phyloP scores from a whole-genome alignment of 2,113 vertebrate species.

The Galeopterus variegatus region DNA sequence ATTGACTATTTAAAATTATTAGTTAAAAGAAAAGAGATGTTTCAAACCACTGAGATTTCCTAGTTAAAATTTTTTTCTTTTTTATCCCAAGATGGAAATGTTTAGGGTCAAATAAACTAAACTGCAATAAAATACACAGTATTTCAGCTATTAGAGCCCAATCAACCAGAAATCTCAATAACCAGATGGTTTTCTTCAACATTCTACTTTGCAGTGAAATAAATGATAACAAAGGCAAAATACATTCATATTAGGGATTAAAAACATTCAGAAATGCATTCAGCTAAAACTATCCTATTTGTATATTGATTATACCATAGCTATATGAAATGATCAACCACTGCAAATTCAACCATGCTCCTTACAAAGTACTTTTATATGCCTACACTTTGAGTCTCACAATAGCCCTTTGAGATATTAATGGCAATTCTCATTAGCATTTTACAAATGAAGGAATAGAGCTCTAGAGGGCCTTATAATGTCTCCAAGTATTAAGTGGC shows the following conservation, averaged over 20 bases:
- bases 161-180: slow-evolving; percentile 18
- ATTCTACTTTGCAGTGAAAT: slow-evolving; percentile 26
- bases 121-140: neutral
- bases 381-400: neutral
- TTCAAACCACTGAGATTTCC: neutral
- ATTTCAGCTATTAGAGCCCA: neutral
- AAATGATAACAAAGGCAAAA: slow-evolving; percentile 42
- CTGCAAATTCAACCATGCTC: neutral
- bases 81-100: neutral
- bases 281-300: neutral
- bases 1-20: slow-evolving; percentile 3
- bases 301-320: neutral
- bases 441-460: neutral
- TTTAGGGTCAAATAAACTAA: slow-evolving; percentile 50
- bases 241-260: neutral
- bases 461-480: neutral
- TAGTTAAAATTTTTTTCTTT: neutral
- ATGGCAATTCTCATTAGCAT: neutral
- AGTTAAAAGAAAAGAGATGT: neutral
- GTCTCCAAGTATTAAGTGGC: neutral
- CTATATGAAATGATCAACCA: neutral
- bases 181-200: neutral
- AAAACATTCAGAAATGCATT: slow-evolving; percentile 12
- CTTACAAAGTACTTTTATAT: neutral
- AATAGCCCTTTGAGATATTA: neutral